Base-by-base conservation (phyloP, 1,140 invertebrate species). In the Bombus confusus region DNA sequence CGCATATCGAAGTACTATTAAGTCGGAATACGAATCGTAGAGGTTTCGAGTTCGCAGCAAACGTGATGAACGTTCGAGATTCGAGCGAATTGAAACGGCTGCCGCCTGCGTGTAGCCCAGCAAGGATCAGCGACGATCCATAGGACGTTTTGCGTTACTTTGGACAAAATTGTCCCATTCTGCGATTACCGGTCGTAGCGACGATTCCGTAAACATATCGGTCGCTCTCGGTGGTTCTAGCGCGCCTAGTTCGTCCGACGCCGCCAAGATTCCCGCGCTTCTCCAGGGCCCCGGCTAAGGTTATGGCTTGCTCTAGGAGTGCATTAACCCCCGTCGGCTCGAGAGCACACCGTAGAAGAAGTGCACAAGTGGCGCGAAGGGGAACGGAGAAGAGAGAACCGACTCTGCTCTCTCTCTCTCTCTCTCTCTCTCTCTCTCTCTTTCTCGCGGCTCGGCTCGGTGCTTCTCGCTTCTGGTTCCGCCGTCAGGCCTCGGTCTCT, bases 301-400 rank as follows among this genome's bases (percentile, higher is more conserved):
- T 92, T 90, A 88, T 91, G 88, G 68, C 87, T 91, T 91, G 89
- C 87, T 94, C 91, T 92, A 93, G 89, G 94, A 95, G 94, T 94
- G 92, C 94, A 94, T 94, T 95, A 94, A 95, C 94, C 94, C 91
- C 91, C 86, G 90, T 80, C 62, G 76, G 86, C 76, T 86, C 82
- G 88, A 92, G 93, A 93, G 91, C 87, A 92, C 92, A 93, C 87
- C 86, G 88, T 88, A 87, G 90, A 90, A 90, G 88, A 92, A 92
- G 89, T 87, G 89, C 88, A 91, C 90, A 90, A 91, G 85, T 84
- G 82, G 72, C 74, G 85, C 39, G 75, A 85, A 82, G 80, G 75
- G 72, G 86, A 43, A 59, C 64, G 66, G 37, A 52, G 47, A 73
- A 28, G 64, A 43, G 69, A 28, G 68, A 78, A 59, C 57, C 34